Evolutionary conservation across 2,888 invertebrate species (phyloP).

Genomic region (Scelioninae gen. 1): DNA sequence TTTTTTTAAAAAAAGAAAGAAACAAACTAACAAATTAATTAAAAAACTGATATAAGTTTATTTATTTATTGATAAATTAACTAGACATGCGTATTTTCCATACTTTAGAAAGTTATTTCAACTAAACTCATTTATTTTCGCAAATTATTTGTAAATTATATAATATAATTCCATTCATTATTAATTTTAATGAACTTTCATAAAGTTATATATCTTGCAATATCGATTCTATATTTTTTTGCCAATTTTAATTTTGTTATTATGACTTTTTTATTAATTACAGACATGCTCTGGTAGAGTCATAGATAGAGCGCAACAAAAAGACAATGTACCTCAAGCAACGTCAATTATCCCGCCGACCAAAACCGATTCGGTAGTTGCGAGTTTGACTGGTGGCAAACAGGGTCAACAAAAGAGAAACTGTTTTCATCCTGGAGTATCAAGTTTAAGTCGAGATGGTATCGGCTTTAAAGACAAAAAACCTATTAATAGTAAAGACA

Average conservation of each 20-base stretch:
- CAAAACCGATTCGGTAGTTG: constrained; percentile 77
- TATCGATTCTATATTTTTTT: no score
- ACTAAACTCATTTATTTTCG: no score
- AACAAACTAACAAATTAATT: no score
- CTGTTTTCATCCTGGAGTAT: constrained; percentile 96
- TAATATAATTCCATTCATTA: no score
- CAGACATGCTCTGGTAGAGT: constrained; percentile 82
- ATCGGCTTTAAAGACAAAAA: constrained; percentile 86
- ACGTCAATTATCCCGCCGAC: constrained; percentile 79
- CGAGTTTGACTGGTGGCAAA: constrained; percentile 80
- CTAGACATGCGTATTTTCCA: no score
- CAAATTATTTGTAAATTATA: no score
- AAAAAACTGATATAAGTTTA: no score
- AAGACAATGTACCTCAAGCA: constrained; percentile 80
- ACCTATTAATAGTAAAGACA: constrained; percentile 89
- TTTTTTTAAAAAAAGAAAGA: no score
- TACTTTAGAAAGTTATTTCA: no score
- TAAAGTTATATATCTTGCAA: no score
- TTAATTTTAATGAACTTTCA: no score
- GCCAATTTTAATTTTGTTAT: background rate
- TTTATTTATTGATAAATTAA: no score
- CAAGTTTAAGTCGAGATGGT: constrained; percentile 88
- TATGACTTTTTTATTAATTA: constrained; percentile 56
- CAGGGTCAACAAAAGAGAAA: constrained; percentile 87
- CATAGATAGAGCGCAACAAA: constrained; percentile 81